Base-by-base conservation (phyloP, 2,113 vertebrate genomes). In the Lanius collurio region DNA sequence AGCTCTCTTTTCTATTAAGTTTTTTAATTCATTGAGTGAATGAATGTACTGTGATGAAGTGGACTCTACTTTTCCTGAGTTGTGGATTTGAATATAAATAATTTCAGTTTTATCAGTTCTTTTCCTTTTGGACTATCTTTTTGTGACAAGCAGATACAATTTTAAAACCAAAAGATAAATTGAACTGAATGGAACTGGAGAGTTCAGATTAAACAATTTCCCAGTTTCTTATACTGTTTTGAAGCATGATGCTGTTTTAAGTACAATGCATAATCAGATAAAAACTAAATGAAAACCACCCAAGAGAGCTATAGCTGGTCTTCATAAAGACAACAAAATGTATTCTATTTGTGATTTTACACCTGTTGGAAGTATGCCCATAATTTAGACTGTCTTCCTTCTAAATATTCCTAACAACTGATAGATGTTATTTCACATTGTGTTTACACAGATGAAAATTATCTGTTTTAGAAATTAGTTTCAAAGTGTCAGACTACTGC, bases 21-120 rank as follows among this genome's bases (percentile, higher is more conserved):
- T 80, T 82, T 91, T 91, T 83, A 85, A 60, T 94, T 89, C 63
- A 18, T 68, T 62, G 27, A 93, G 52, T 90, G 90, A 92, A 90
- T 68, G 55, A 67, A 60, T 33, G 13, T 46, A 90, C 50, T 81
- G 33, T 87, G 69, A 68, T 75, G 41, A 81, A 91, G 22, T 7
- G 1, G 35, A 75, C 33, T 92, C 62, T 39, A 20, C 47, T 89
- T 85, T 68, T 59, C 24, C 35, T 65, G 50, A 87, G 49, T 22
- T 87, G n/a, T 35, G 30, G 16, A 49, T 94, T 55, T 94, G 86
- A 94, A 95, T 94, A 91, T 16, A 87, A 83, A 85, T 87, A 0
- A n/a, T 55, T 81, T 81, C 53, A 46, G 23, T 65, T 94, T 93
- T 93, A 79, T 82, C 53, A 59, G 4, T 44, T 83, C 49, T 75